phyloP scores from a whole-genome alignment of 1,140 invertebrate species.

The Cepaea nemoralis region DNA sequence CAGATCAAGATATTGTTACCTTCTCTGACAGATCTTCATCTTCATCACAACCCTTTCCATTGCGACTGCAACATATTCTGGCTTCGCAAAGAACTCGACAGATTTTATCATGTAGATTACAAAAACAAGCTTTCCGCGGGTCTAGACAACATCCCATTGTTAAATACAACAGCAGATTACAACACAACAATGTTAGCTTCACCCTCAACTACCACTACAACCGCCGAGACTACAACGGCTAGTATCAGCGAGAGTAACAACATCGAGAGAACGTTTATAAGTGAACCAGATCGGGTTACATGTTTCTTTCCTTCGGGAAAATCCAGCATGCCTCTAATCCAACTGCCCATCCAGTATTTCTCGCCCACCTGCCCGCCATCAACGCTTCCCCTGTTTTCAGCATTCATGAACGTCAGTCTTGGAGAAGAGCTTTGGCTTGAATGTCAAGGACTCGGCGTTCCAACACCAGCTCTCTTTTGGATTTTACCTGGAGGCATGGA shows the following conservation, averaged over 20 bases:
- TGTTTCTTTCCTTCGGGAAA: slow-evolving; percentile 58
- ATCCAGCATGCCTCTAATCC: slow-evolving; percentile 57
- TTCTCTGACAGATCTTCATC: slow-evolving; percentile 62
- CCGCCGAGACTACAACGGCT: slow-evolving; percentile 41
- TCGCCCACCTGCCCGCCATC: slow-evolving; percentile 65
- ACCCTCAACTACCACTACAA: background rate
- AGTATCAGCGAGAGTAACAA: slow-evolving; percentile 19
- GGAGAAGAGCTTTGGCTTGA: slow-evolving; percentile 71
- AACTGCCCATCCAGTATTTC: slow-evolving; percentile 60
- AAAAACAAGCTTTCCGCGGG: background rate
- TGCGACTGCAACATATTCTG: slow-evolving; percentile 74
- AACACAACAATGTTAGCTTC: background rate
- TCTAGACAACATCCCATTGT: background rate
- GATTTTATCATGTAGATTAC: background rate
- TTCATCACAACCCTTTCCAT: slow-evolving; percentile 72
- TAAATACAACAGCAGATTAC: background rate
- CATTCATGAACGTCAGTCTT: slow-evolving; percentile 66
- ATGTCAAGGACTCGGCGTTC: slow-evolving; percentile 72
- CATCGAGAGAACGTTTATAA: slow-evolving; percentile 41
- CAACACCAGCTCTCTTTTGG: slow-evolving; percentile 71
- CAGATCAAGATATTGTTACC: slow-evolving; percentile 59
- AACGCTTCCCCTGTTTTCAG: slow-evolving; percentile 63
- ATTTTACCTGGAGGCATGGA: slow-evolving; percentile 68
- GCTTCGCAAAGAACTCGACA: slow-evolving; percentile 55
- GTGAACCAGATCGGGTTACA: slow-evolving; percentile 63